Percentiles rank a stretch among this genome's conserved stretches.
Conservation (phyloP, 2,797 vertebrate genomes). For the Melanotaenia trifasciata region DNA sequence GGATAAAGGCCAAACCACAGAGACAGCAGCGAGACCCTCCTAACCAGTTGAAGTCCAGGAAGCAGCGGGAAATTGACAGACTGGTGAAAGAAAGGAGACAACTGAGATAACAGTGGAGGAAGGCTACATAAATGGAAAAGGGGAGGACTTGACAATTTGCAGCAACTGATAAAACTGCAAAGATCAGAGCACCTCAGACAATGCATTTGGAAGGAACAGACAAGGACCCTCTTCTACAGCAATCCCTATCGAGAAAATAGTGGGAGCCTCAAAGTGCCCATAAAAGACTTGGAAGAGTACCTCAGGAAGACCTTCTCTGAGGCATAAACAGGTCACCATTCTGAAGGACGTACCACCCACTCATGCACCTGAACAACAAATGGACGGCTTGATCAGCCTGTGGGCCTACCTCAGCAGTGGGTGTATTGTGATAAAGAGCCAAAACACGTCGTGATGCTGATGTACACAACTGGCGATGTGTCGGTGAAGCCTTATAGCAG, state of each 20-base stretch:
- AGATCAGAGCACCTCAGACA: not conserved
- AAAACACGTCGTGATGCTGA: no score
- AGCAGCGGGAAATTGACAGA: conserved; percentile 6
- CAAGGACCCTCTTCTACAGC: no score
- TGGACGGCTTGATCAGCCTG: not conserved
- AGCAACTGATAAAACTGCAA: not conserved
- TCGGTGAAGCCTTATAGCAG: no score
- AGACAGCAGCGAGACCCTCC: not conserved
- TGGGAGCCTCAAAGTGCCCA: not conserved
- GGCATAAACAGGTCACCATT: not conserved
- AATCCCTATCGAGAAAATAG: not conserved
- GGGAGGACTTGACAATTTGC: not conserved
- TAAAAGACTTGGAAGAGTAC: no score
- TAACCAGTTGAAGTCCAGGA: conserved; percentile 5
- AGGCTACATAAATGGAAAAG: conserved; percentile 11
- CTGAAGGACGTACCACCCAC: not conserved
- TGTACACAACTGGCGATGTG: no score
- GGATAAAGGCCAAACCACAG: not conserved
- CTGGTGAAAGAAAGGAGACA: conserved; percentile 14
- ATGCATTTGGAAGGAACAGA: not conserved
- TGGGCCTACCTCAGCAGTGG: no score
- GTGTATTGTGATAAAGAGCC: no score
- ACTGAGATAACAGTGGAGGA: conserved; percentile 13
- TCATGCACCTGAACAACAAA: not conserved
- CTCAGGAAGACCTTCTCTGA: no score